Conservation (phyloP, 92 coral and sea anemone species). For the Epizoanthus stellaris region DNA sequence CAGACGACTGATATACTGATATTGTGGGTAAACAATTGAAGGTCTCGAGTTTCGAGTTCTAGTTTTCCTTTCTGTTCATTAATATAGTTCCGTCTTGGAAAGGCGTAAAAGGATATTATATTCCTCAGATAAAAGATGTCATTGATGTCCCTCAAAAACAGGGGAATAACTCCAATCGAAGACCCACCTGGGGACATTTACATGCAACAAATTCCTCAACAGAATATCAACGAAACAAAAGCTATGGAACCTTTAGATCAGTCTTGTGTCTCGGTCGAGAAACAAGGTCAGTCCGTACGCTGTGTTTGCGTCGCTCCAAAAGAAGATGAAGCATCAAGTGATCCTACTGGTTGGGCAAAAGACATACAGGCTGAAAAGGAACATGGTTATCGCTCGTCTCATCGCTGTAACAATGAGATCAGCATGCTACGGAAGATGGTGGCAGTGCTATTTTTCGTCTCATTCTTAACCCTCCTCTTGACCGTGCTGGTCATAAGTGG, state of each 20-base stretch:
- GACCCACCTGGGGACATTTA: not conserved
- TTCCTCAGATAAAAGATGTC: conserved; percentile 9
- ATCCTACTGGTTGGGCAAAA: not conserved
- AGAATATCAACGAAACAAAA: not conserved
- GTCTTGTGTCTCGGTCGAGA: not conserved
- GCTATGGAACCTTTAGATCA: not conserved
- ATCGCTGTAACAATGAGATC: conserved; percentile 20
- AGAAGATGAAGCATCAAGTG: not conserved
- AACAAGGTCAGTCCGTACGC: conserved; percentile 11
- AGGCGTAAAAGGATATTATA: not conserved
- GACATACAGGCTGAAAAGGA: not conserved
- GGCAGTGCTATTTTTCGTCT: not conserved
- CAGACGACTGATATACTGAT: not conserved
- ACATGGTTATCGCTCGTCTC: not conserved
- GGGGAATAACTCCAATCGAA: conserved; percentile 2
- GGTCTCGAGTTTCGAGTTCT: not conserved
- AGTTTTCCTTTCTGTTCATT: not conserved
- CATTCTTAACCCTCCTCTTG: conserved; percentile 19
- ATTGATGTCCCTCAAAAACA: conserved; percentile 7
- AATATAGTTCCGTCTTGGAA: not conserved
- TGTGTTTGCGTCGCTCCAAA: conserved; percentile 30
- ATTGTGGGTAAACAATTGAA: conserved; percentile 1
- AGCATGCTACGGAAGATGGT: conserved; percentile 25
- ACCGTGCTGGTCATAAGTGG: conserved; percentile 25
- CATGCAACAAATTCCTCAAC: not conserved